A percentile compares a stretch with the other conserved stretches of the same genome.
Evolutionary conservation across 2,797 vertebrate species (phyloP).

Genomic region (Smutsia gigantea): DNA sequence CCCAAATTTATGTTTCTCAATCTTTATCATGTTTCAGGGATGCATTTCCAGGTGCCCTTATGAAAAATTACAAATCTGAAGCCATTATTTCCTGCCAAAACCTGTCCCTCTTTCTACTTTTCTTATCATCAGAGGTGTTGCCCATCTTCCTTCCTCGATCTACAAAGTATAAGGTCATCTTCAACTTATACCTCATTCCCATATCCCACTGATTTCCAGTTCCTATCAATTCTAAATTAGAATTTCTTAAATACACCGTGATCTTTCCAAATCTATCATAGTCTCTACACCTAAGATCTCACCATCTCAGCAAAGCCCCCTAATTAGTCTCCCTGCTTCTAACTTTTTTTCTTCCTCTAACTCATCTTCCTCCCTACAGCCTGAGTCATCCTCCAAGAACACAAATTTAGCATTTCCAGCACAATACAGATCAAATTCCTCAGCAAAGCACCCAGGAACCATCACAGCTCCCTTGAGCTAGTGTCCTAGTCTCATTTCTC

Average conservation of each 20-base stretch:
- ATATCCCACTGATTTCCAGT: background rate
- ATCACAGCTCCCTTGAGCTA: background rate
- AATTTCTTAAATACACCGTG: background rate
- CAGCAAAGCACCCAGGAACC: background rate
- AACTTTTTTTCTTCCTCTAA: background rate
- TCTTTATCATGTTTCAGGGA: background rate
- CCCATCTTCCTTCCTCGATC: background rate
- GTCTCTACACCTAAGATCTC: conserved; percentile 15
- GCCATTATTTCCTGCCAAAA: background rate
- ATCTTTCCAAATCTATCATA: conserved; percentile 19
- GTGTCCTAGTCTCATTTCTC: background rate
- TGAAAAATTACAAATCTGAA: background rate
- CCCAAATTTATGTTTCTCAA: conserved; percentile 30
- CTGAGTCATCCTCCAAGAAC: background rate
- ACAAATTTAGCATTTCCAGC: background rate
- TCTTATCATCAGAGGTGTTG: background rate
- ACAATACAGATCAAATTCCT: background rate
- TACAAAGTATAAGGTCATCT: background rate
- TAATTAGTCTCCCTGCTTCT: background rate
- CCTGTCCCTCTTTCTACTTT: background rate
- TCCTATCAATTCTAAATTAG: background rate
- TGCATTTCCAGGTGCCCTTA: background rate
- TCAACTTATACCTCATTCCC: background rate
- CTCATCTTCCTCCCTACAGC: background rate
- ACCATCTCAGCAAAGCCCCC: background rate